These are phyloP conservation scores for Julus scanicus DNA, from an alignment of 2,888 invertebrate genomes.

Conservation along the genomic window DNA sequence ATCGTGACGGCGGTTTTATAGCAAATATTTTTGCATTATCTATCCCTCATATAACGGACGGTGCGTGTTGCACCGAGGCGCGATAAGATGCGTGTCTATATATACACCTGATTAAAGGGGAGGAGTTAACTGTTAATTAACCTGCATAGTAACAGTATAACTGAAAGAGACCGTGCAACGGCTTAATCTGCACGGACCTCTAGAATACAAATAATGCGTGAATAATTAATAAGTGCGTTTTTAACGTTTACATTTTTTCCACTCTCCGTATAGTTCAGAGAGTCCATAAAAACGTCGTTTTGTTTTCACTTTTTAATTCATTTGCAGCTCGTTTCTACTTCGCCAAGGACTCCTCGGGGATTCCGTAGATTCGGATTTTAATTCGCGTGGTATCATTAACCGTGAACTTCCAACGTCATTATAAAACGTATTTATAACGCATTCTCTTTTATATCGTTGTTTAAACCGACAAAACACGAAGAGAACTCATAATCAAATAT, in stretches of 20 bases:
- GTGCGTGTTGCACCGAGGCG: conserved; percentile 6
- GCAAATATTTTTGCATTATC: too few species aligned
- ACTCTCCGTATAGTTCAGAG: background rate
- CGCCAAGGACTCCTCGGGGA: background rate
- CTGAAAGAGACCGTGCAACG: conserved; percentile 6
- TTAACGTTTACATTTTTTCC: background rate
- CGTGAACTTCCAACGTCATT: conserved; percentile 34
- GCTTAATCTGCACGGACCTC: conserved; percentile 3
- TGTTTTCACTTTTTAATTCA: background rate
- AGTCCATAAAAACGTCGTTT: background rate
- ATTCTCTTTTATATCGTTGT: background rate
- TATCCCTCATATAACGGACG: background rate
- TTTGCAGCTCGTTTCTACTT: conserved; percentile 16
- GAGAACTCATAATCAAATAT: background rate
- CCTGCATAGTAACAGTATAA: background rate
- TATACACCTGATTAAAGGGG: background rate
- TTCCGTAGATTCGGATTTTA: background rate
- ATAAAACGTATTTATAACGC: conserved; percentile 5
- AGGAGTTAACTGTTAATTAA: conserved; percentile 29
- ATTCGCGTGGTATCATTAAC: conserved; percentile 12
- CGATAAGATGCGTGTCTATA: conserved; percentile 21
- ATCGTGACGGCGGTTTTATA: background rate
- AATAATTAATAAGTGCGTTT: conserved; percentile 22
- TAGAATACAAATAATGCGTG: background rate
- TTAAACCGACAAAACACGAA: background rate